These are phyloP conservation scores for Tetraodon nigroviridis DNA, from an alignment of 2,113 vertebrate genomes.

Conservation along the genomic window DNA sequence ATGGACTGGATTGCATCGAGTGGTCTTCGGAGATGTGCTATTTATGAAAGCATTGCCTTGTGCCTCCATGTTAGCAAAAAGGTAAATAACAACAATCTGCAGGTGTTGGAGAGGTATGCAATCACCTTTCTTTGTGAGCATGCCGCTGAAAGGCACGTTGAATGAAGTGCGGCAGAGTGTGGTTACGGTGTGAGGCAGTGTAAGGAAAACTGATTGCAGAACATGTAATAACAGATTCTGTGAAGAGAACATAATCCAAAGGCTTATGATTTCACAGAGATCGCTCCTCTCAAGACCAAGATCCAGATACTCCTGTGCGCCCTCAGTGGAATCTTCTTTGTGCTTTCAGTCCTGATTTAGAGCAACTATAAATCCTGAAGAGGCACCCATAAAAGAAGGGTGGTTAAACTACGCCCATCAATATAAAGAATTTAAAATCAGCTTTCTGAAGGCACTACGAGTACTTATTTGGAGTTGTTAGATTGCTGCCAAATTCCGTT, in stretches of 20 bases:
- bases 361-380: constrained; percentile 67
- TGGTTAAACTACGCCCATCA: constrained; percentile 60
- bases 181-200: constrained; percentile 38
- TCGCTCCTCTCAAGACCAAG: constrained; percentile 33
- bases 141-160: constrained; percentile 26
- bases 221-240: constrained; percentile 49
- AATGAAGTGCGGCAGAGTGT: constrained; percentile 23
- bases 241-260: constrained; percentile 26
- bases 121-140: constrained; percentile 49
- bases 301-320: constrained; percentile 44
- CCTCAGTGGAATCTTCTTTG: constrained; percentile 55
- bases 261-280: constrained; percentile 45
- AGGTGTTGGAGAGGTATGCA: constrained; percentile 43
- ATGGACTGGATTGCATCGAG: constrained; percentile 47
- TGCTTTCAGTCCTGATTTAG: constrained; percentile 63
- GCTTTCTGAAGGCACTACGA: constrained; percentile 49
- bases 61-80: constrained; percentile 19
- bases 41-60: constrained; percentile 37
- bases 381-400: constrained; percentile 61
- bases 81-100: constrained; percentile 51
- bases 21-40: constrained; percentile 21
- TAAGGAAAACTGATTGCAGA: constrained; percentile 44
- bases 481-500: constrained; percentile 30
- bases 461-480: constrained; percentile 55
- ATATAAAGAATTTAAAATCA: constrained; percentile 62